These are phyloP conservation scores for Acanthurus tractus DNA, from an alignment of 2,797 vertebrate genomes.

Conservation along the genomic window DNA sequence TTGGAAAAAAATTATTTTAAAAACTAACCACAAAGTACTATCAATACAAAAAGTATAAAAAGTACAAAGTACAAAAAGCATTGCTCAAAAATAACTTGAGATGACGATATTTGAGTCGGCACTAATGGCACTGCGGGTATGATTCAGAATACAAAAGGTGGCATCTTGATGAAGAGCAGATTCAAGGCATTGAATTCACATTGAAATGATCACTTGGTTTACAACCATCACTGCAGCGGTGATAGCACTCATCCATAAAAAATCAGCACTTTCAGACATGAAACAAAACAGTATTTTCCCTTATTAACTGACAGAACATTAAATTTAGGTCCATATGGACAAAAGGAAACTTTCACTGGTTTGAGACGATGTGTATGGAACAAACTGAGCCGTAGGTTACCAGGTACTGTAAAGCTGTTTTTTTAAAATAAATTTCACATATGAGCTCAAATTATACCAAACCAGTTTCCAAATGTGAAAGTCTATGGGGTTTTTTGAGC, in stretches of 20 bases:
- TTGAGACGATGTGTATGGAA: slow-evolving; percentile 13
- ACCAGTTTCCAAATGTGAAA: slow-evolving; percentile 9
- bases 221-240: slow-evolving; percentile 25
- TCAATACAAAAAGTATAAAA: slow-evolving; percentile 80
- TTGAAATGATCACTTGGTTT: slow-evolving; percentile 63
- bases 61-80: slow-evolving; percentile 75
- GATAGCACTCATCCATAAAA: slow-evolving; percentile 3
- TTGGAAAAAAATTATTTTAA: slow-evolving; percentile 74
- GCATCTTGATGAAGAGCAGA: slow-evolving; percentile 45
- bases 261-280: slow-evolving; percentile 42
- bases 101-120: slow-evolving; percentile 74
- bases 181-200: slow-evolving; percentile 76
- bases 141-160: slow-evolving; percentile 70
- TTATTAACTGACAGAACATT: slow-evolving; percentile 26
- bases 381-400: slow-evolving; percentile 21
- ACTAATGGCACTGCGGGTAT: slow-evolving; percentile 74
- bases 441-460: slow-evolving; percentile 43
- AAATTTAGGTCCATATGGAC: background rate
- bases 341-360: slow-evolving; percentile 30
- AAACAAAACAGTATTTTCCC: slow-evolving; percentile 25
- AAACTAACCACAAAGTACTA: slow-evolving; percentile 79
- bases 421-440: too few relatives aligned
- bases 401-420: background rate
- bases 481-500: slow-evolving; percentile 11
- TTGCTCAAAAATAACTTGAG: slow-evolving; percentile 79